A percentile compares a stretch with the other conserved stretches of the same genome.
Evolutionary conservation across 1,140 invertebrate species (phyloP).

Genomic region (Pinna nobilis): DNA sequence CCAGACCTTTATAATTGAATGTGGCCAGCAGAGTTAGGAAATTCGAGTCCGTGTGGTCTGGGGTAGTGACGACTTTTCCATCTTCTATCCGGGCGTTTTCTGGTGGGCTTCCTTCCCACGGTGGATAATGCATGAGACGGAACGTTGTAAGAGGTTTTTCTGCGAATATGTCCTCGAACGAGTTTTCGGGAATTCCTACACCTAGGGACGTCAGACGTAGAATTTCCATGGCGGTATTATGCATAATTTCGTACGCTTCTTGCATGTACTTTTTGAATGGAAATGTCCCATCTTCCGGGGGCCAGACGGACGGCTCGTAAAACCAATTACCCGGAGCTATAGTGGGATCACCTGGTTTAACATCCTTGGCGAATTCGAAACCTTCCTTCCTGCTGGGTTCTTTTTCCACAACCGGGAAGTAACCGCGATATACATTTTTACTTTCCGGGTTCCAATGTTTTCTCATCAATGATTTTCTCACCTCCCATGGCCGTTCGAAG

Average conservation of each 20-base stretch:
- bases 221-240: conserved; percentile 53
- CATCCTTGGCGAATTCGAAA: conserved; percentile 56
- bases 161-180: conserved; percentile 49
- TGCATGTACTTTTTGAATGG: conserved; percentile 48
- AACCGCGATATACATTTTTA: conserved; percentile 59
- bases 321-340: conserved; percentile 47
- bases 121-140: conserved; percentile 59
- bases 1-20: conserved; percentile 56
- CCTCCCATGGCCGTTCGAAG: conserved; percentile 46
- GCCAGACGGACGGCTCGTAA: conserved; percentile 50
- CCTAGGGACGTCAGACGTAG: conserved; percentile 50
- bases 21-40: conserved; percentile 60
- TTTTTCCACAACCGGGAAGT: conserved; percentile 51
- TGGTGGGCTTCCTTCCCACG: conserved; percentile 45
- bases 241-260: conserved; percentile 44
- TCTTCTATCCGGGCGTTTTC: conserved; percentile 47
- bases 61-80: conserved; percentile 49
- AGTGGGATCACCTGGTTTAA: conserved; percentile 26
- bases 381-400: conserved; percentile 55
- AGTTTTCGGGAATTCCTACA: conserved; percentile 52
- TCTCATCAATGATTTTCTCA: conserved; percentile 46
- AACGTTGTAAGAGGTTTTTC: conserved; percentile 57
- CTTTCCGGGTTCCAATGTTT: conserved; percentile 57
- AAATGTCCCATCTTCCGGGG: conserved; percentile 50
- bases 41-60: conserved; percentile 58